Evolutionary conservation across 2,113 vertebrate genomes (phyloP), one percentile per base, ranked within the genome.

Genomic region (Stigmatopora nigra): DNA sequence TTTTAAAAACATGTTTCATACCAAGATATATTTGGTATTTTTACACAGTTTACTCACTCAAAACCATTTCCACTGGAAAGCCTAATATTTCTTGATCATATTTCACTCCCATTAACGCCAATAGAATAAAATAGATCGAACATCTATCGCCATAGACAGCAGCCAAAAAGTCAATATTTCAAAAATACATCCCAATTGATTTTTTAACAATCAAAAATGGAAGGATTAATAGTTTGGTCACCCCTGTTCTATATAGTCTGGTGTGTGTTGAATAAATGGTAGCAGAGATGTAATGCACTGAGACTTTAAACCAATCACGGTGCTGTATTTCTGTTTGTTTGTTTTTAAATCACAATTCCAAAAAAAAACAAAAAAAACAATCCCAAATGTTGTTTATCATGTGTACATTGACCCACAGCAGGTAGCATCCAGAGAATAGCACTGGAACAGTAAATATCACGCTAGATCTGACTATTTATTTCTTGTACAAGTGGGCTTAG

Each of bases 401-500:
- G 17, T n/a, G 35, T 19, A 79, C 80, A 73, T 86, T 80, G 63
- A 68, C 79, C 84, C 79, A 81, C 82, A 76, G 82, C 78, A 86
- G 84, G 81, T 86, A 88, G 84, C 83, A 65, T 78, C 78, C 74
- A 71, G 61, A 83, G 73, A 83, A 83, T 85, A 78, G 83, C 84
- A 86, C 82, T 87, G 88, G 86, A 88, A 84, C 12, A 84, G 85
- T 45, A 31, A 56, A 56, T 88, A 85, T 76, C 81, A 75, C 81
- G 76, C 71, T 79, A 77, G 84, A 86, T 83, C 77, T 75, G 80
- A 84, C 81, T 90, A 87, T 89, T 89, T 89, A 90, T 89, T 90
- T 88, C 82, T 86, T 86, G 80, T 87, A 86, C 79, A 87, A 84
- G 80, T 78, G 78, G 84, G 78, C 85, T 84, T 82, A 78, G 80